Evolutionary conservation across 2,888 invertebrate species (phyloP), one percentile per base, ranked within the genome.

Genomic region (Eilema sororculum): DNA sequence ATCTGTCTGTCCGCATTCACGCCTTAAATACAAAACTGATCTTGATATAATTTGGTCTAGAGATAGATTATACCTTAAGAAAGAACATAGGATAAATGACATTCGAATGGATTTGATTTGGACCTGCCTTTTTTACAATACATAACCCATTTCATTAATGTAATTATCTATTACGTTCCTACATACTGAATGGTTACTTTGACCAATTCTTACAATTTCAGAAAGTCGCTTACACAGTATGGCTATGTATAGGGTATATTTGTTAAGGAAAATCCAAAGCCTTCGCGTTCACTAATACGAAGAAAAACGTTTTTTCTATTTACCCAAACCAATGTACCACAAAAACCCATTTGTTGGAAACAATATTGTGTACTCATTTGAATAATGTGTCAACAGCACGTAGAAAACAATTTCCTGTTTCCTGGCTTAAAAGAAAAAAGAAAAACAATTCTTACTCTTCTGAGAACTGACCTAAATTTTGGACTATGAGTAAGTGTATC

Each of bases 401-500:
- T 62, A 37, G 16, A 62, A 41, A 62, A 62, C 41, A 62, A 62
- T 62, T 41, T 41, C 62, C 25, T 62, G 20, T 62, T 62, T 20
- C 16, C 62, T 41, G 25, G 24, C 25, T 24, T 41, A 41, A 62
- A 24, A 62, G 28, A 62, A 62, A n/a, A 41, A 28, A 62, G 24
- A 62, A 41, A 62, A 62, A 41, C 41, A 20, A 62, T 41, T 41
- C 41, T 62, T 62, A 62, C 62, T 16, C 25, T 25, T 25, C 20
- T 20, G 41, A 25, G 61, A 22, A 61, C 22, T 13, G 22, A 41
- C 41, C 9, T 37, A 9, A 20, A 62, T 41, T 62, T 41, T 52
- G 52, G 52, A 6, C 52, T n/a, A 52, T 9, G 52, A 52, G 46
- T 46, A 20, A 46, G 46, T 72, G 78, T 65, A 77, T 79, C 75